phyloP scores from a whole-genome alignment of 1,140 invertebrate species.

The Drosophila pachea region DNA sequence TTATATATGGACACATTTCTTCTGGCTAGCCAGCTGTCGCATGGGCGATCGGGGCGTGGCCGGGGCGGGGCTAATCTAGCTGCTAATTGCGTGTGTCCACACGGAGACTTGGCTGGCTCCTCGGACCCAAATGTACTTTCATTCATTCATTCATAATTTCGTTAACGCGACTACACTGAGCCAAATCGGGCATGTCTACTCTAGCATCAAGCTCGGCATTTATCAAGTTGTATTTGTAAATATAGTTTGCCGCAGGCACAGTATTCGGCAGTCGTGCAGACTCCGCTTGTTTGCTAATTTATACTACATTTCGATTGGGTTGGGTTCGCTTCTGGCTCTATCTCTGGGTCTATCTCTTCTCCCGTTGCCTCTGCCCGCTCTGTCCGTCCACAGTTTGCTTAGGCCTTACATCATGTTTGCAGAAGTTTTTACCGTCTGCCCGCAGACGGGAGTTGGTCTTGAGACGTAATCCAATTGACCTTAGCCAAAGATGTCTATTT shows the following conservation, averaged over 20 bases:
- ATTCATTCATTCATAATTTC: conserved; percentile 50
- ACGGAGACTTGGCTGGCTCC: conserved; percentile 32
- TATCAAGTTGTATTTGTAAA: too few species aligned
- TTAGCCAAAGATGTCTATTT: conserved; percentile 34
- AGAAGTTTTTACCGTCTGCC: conserved; percentile 47
- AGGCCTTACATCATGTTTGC: conserved; percentile 71
- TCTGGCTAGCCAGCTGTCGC: conserved; percentile 9
- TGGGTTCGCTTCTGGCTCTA: conserved; percentile 35
- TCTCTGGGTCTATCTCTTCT: too few species aligned
- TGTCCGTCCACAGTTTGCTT: conserved; percentile 34
- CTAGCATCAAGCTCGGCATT: too few species aligned
- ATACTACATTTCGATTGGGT: conserved; percentile 6
- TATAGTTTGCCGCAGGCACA: not conserved
- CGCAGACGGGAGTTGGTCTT: conserved; percentile 45
- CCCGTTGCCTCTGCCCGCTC: not conserved
- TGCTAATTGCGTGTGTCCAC: conserved; percentile 62
- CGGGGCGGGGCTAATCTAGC: conserved; percentile 39
- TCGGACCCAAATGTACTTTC: conserved; percentile 62
- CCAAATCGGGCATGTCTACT: too few species aligned
- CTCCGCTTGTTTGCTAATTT: conserved; percentile 27
- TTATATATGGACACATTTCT: conserved; percentile 47
- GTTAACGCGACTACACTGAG: too few species aligned
- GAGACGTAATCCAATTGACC: conserved; percentile 58
- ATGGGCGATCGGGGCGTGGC: conserved; percentile 38
- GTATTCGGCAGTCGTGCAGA: not conserved